Conservation (phyloP, 2,113 vertebrate genomes). For the Onychostruthus taczanowskii region DNA sequence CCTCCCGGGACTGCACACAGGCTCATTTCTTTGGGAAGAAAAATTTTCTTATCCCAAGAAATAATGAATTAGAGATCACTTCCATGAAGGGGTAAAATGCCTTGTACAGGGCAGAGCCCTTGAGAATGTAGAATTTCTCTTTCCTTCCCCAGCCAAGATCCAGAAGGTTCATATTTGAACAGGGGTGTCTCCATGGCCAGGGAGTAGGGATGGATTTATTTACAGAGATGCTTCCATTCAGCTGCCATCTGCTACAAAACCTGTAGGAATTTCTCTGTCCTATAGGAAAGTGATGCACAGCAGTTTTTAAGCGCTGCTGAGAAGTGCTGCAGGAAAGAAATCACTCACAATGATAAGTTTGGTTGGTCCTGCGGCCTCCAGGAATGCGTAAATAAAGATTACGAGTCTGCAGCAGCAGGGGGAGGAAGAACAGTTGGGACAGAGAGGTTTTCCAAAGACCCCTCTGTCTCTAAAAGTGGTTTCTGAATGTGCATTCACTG, state of each 20-base stretch:
- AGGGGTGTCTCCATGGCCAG: background rate
- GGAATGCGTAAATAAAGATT: background rate
- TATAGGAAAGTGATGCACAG: background rate
- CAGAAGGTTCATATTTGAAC: background rate
- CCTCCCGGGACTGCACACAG: background rate
- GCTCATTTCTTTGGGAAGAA: background rate
- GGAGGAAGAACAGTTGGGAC: background rate
- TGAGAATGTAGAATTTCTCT: background rate
- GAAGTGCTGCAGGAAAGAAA: slow-evolving; percentile 37
- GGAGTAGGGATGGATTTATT: slow-evolving; percentile 14
- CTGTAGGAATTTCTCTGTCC: slow-evolving; percentile 42
- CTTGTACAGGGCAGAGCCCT: background rate
- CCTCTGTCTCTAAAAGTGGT: background rate
- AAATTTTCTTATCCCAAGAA: background rate
- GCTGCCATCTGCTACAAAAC: slow-evolving; percentile 46
- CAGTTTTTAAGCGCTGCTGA: slow-evolving; percentile 12
- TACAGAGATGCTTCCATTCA: background rate
- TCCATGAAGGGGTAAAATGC: background rate
- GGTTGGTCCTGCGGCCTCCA: background rate
- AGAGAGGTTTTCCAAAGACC: background rate
- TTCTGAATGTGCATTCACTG: background rate
- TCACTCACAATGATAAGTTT: slow-evolving; percentile 32
- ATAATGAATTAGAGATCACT: background rate
- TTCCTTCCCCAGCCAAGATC: background rate
- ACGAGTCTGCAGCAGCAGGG: background rate